Conservation (phyloP, 2,888 invertebrate genomes). For the Orthosia incerta region DNA sequence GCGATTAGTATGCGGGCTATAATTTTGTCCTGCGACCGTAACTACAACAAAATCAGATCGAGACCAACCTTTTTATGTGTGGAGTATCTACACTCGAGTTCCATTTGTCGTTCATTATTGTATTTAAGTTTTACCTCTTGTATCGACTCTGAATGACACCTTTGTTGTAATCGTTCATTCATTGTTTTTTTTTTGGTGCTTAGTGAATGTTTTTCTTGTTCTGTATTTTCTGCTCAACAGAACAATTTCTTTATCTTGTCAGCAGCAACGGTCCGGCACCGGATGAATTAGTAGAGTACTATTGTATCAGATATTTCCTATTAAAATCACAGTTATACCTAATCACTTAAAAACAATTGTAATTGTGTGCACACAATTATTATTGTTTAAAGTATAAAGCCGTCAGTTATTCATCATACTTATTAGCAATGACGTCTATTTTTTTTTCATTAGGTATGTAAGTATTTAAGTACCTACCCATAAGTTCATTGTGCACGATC, state of each 20-base stretch:
- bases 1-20: background rate
- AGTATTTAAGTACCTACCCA: background rate
- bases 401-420: constrained; percentile 6
- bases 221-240: constrained; percentile 29
- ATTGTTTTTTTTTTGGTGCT: constrained; percentile 15
- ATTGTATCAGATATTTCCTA: background rate
- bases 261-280: background rate
- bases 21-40: background rate
- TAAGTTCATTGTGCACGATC: background rate
- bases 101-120: constrained; percentile 1
- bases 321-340: background rate
- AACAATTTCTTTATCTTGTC: constrained; percentile 21
- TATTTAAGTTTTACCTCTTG: constrained; percentile 2
- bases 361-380: background rate
- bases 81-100: background rate
- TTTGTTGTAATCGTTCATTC: constrained; percentile 40
- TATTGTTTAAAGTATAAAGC: background rate
- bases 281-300: constrained; percentile 21
- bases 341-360: background rate
- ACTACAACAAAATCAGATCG: background rate
- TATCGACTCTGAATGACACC: constrained; percentile 24
- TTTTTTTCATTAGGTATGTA: background rate
- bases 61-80: background rate
- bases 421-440: background rate
- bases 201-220: constrained; percentile 11